A percentile compares a stretch with the other conserved stretches of the same genome.
These are phyloP conservation scores for Gisinianus flammeolus DNA, from an alignment of 2,888 invertebrate species.

Conservation along the genomic window DNA sequence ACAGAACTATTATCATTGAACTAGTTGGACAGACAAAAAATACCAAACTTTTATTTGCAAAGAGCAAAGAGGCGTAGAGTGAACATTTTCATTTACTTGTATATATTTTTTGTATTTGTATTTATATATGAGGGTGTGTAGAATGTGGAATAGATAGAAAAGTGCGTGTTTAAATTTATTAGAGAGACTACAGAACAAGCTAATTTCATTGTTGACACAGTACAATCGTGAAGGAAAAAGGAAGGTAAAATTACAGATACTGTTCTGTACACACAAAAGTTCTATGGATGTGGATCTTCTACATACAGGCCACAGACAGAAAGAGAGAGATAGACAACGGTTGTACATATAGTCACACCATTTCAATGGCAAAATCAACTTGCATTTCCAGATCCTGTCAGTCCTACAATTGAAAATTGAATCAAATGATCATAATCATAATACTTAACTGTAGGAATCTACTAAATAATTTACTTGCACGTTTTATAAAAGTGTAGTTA, in stretches of 20 bases:
- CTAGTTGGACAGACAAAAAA: background rate
- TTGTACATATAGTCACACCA: too few species aligned
- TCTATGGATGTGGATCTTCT: too few species aligned
- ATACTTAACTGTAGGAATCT: background rate
- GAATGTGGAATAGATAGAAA: background rate
- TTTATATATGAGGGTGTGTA: background rate
- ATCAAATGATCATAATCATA: background rate
- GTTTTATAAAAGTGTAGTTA: too few species aligned
- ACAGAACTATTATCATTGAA: background rate
- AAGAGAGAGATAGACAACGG: too few species aligned
- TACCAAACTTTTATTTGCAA: background rate
- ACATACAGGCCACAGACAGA: too few species aligned
- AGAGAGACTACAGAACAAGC: background rate
- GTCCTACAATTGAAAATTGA: too few species aligned
- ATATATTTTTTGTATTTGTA: background rate
- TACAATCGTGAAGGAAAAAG: background rate
- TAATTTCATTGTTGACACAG: conserved; percentile 11
- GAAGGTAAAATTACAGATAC: conserved; percentile 2
- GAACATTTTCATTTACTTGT: background rate
- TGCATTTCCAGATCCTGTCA: too few species aligned
- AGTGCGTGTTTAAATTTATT: conserved; percentile 5
- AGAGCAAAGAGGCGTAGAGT: background rate
- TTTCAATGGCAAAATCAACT: too few species aligned
- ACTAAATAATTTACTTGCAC: background rate
- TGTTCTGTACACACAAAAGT: background rate